Evolutionary conservation across 2,113 vertebrate genomes (phyloP).

Genomic region (Anguilla rostrata): DNA sequence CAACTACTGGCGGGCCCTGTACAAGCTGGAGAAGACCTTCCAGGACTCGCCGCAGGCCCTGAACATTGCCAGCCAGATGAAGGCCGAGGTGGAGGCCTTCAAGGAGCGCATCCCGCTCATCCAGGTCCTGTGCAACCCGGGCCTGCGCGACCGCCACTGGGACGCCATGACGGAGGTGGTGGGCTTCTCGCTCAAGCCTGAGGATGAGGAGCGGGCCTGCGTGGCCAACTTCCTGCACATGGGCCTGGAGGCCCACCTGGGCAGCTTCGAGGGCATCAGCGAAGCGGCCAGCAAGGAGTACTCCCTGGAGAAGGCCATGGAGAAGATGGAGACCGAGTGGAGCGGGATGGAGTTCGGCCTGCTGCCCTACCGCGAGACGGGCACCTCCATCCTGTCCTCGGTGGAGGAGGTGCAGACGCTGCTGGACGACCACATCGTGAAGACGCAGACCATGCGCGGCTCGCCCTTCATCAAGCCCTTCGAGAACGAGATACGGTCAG

Average conservation of each 20-base stretch:
- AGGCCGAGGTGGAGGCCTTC: conserved; percentile 76
- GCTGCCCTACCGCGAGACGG: conserved; percentile 75
- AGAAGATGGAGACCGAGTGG: conserved; percentile 81
- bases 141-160: conserved; percentile 80
- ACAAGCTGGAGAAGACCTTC: conserved; percentile 80
- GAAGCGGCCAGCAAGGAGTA: conserved; percentile 82
- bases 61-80: conserved; percentile 67
- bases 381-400: conserved; percentile 78
- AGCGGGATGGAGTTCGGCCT: conserved; percentile 74
- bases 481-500: conserved; percentile 77
- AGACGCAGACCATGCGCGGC: conserved; percentile 85
- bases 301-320: conserved; percentile 81
- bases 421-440: conserved; percentile 85
- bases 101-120: conserved; percentile 77
- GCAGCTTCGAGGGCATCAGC: conserved; percentile 74
- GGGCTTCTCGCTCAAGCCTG: conserved; percentile 65
- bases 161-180: conserved; percentile 73
- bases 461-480: conserved; percentile 84
- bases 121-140: conserved; percentile 84
- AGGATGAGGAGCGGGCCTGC: conserved; percentile 59
- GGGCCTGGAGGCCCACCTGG: conserved; percentile 71
- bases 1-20: conserved; percentile 75
- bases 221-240: conserved; percentile 74
- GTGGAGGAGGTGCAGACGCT: conserved; percentile 84
- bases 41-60: conserved; percentile 69